Conservation (phyloP, 2,797 vertebrate species). For the Psittacula echo region DNA sequence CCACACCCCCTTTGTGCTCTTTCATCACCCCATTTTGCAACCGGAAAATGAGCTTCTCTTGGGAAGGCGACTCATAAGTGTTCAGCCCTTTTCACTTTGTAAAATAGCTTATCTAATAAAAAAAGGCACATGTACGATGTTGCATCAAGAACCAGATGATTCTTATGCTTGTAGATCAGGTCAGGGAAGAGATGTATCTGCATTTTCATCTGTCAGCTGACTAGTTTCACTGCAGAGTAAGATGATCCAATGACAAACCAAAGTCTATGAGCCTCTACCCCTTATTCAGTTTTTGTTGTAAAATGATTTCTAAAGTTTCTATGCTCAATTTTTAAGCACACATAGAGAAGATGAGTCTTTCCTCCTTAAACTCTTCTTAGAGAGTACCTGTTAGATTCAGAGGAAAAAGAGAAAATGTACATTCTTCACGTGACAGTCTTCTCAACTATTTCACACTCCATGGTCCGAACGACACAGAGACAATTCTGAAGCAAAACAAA, state of each 20-base stretch:
- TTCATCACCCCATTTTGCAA: conserved; percentile 2
- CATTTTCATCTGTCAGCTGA: neutral
- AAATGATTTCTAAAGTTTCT: neutral
- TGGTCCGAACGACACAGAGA: neutral
- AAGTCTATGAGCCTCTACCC: neutral
- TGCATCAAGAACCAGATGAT: neutral
- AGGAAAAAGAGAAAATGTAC: accelerated
- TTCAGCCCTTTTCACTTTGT: neutral
- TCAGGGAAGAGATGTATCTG: neutral
- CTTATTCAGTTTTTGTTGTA: neutral
- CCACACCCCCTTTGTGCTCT: neutral
- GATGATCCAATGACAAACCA: neutral
- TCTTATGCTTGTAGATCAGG: neutral
- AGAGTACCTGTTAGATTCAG: neutral
- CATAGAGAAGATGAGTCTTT: neutral
- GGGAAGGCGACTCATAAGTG: neutral
- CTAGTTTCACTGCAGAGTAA: neutral
- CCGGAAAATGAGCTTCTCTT: neutral
- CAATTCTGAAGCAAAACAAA: neutral
- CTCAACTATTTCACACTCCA: neutral
- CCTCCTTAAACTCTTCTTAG: neutral
- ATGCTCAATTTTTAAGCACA: neutral
- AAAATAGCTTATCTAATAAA: neutral
- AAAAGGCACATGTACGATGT: neutral
- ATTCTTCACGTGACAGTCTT: neutral